Evolutionary conservation across 2,797 vertebrate species (phyloP).

Genomic region (Protonibea diacanthus): DNA sequence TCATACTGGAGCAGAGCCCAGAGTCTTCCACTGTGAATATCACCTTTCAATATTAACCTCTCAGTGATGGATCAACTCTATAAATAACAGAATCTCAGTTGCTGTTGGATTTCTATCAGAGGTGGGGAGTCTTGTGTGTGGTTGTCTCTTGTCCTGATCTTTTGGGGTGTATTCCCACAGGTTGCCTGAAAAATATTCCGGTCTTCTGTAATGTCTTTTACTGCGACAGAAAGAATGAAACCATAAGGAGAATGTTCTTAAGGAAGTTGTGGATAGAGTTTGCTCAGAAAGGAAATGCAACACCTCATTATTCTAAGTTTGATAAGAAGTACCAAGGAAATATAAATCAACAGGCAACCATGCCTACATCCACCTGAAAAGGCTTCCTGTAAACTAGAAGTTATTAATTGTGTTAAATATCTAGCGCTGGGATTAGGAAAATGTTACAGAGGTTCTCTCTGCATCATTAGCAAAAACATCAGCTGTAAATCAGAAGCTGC

Average conservation of each 20-base stretch:
- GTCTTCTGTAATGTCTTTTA: background rate
- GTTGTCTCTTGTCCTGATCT: background rate
- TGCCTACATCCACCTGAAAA: background rate
- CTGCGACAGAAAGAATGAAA: constrained; percentile 6
- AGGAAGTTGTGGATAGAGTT: background rate
- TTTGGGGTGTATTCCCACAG: constrained; percentile 19
- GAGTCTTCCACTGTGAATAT: constrained; percentile 56
- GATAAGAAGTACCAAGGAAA: background rate
- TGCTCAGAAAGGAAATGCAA: constrained; percentile 17
- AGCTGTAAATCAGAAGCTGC: constrained; percentile 13
- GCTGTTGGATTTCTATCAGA: constrained; percentile 19
- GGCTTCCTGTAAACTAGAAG: background rate
- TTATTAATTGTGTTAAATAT: background rate
- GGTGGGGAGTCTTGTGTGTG: background rate
- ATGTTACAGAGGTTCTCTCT: background rate
- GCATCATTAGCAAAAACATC: constrained; percentile 12
- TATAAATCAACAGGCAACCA: background rate
- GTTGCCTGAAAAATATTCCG: constrained; percentile 21
- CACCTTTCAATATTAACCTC: constrained; percentile 57
- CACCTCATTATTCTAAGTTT: background rate
- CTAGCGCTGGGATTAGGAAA: background rate
- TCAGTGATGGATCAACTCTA: constrained; percentile 24
- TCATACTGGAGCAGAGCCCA: constrained; percentile 58
- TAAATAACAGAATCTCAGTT: constrained; percentile 57
- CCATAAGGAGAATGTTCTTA: background rate